Percentiles rank a stretch among this genome's conserved stretches.
These are phyloP conservation scores for Archips xylosteana DNA, from an alignment of 2,888 invertebrate genomes.

Conservation along the genomic window DNA sequence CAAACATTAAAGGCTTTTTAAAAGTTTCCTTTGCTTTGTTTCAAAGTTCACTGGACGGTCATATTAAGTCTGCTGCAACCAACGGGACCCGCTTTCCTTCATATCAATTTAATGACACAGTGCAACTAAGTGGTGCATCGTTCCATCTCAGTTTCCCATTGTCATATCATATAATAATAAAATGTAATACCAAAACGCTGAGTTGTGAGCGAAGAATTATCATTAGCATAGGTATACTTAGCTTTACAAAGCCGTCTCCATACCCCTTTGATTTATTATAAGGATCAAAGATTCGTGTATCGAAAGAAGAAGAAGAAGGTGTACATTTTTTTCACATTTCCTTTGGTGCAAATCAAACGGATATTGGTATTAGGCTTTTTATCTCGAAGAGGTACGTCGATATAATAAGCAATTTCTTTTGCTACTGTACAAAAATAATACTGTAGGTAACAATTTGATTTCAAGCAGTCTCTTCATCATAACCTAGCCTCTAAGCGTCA, in stretches of 20 bases:
- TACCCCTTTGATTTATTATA: slow-evolving; percentile 9
- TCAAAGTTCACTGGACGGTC: neutral
- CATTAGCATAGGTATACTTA: neutral
- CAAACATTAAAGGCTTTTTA: neutral
- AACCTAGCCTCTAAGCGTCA: neutral
- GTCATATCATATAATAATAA: neutral
- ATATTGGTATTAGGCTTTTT: slow-evolving; percentile 58
- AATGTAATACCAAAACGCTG: neutral
- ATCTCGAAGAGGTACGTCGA: slow-evolving; percentile 22
- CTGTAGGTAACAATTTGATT: neutral
- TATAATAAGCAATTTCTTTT: slow-evolving; percentile 37
- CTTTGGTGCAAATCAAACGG: slow-evolving; percentile 55
- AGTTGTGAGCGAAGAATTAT: neutral
- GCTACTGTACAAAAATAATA: slow-evolving; percentile 18
- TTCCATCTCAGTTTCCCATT: no score
- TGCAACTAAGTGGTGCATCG: neutral
- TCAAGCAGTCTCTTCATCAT: neutral
- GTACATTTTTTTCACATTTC: slow-evolving; percentile 49
- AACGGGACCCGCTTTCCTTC: neutral
- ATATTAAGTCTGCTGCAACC: neutral
- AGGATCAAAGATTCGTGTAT: slow-evolving; percentile 29
- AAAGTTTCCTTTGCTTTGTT: no score
- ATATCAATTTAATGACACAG: neutral
- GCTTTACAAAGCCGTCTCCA: slow-evolving; percentile 15
- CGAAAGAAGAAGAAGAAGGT: neutral